Evolutionary conservation across 2,888 invertebrate species (phyloP), one percentile per base, ranked within the genome.

Genomic region (Limulus polyphemus): DNA sequence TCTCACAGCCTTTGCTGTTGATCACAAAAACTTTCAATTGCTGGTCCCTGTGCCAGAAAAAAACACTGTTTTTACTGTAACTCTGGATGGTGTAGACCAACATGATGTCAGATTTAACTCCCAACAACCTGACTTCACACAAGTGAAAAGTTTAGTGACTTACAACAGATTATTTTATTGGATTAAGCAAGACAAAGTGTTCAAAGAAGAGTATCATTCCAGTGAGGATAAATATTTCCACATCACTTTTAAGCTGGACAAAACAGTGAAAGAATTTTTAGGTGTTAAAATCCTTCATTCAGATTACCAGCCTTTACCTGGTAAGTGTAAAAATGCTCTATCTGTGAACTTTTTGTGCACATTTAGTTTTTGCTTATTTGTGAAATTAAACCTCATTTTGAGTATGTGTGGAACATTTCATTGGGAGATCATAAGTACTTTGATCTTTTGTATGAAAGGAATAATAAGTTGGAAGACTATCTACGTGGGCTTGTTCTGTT

Each of bases 81-180:
- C 88, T 2, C 77, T 92, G 12, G 90, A 91, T 74, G 91, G 91
- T 11, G 71, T 71, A 7, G 73, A 74, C 48, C 58, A 69, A 10
- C 79, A 82, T 9, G 83, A 90, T 73, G 82, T 90, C 59, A 81
- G 82, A 79, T 68, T 65, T 51, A 87, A 87, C 72, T 87, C 87
- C 0, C 85, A 86, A 72, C 84, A 83, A 46, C 85, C 88, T 0
- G 84, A 63, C 47, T 86, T 90, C 72, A 79, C 81, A 61, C 83
- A 84, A 59, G 88, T 89, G 0, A 79, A 84, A 11, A 90, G 90
- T 9, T 79, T 91, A 64, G 85, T 86, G 0, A 83, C 83, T 73
- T 85, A 85, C 7, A 84, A 86, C 72, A 86, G 86, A 10, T 80
- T 86, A 12, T 90, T 91, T 73, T 90, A 88, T 73, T 92, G 91